A percentile compares a stretch with the other conserved stretches of the same genome.
Conservation (phyloP, 2,113 vertebrate species). For the Fregata magnificens region DNA sequence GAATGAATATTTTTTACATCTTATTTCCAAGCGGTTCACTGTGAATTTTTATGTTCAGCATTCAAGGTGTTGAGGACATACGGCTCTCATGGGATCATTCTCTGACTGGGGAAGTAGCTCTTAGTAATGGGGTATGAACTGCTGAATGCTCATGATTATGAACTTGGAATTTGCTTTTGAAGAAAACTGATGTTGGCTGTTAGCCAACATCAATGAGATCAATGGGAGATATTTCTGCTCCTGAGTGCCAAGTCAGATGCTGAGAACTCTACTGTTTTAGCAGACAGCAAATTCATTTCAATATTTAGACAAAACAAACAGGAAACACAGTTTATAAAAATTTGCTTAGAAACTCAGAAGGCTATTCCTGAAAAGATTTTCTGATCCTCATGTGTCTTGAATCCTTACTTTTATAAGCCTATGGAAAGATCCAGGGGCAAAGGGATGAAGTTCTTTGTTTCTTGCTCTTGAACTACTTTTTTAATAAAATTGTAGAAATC, state of each 20-base stretch:
- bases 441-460: neutral
- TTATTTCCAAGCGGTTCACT: neutral
- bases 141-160: neutral
- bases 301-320: neutral
- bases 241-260: neutral
- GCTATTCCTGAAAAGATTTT: neutral
- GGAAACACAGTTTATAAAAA: neutral
- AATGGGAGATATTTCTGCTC: neutral
- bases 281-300: neutral
- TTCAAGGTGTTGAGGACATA: neutral
- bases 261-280: neutral
- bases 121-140: neutral
- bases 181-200: neutral
- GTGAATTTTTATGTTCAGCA: neutral
- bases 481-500: neutral
- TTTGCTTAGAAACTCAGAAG: neutral
- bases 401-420: neutral
- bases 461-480: neutral
- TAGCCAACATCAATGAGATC: neutral
- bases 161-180: neutral
- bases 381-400: neutral
- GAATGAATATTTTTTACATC: neutral
- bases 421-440: neutral
- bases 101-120: neutral
- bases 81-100: neutral